Base-by-base conservation (phyloP, 2,113 vertebrate species). In the Tyrannus savana region DNA sequence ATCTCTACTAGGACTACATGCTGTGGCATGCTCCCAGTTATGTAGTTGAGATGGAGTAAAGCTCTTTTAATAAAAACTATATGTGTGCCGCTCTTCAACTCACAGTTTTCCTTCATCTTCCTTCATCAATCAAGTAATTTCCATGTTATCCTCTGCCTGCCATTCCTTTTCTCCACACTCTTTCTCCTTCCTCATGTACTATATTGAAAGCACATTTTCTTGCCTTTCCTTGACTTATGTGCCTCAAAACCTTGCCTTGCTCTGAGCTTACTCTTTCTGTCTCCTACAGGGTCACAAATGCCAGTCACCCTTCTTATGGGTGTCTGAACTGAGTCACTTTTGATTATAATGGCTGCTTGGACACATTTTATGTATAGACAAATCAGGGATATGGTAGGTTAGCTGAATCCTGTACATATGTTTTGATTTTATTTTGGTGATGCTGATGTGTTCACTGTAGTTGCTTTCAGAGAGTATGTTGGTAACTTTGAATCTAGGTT, bases 361-460 rank as follows among this genome's bases (percentile, higher is more conserved):
- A 49, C 22, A 41, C 0, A 0, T 68, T 52, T 71, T 76, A 33
- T 0, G 0, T 42, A 27, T 2, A 52, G 30, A 44, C 12, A 12
- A 19, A 23, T 64, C 35, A n/a, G 53, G 21, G 9, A 2, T 66
- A 83, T 68, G 47, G 23, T 80, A 22, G 35, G 17, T 50, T 62
- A 53, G 19, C 21, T 95, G 50, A 80, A 62, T 66, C 27, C n/a
- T 58, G 5, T 46, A 39, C 21, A 6, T 46, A 6, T 72, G 19
- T 60, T 92, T 78, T 73, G 4, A 18, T 59, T 19, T 59, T 11
- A 42, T 55, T 79, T 82, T 14, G 6, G 8, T 64, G 24, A 60
- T 80, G 27, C 21, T 17, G 22, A 8, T 87, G 30, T 37, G 14
- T 39, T 76, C 31, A 33, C 10, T 90, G 79, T 30, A 73, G 35